Conservation (phyloP, 2,113 vertebrate species). For the Naja naja region DNA sequence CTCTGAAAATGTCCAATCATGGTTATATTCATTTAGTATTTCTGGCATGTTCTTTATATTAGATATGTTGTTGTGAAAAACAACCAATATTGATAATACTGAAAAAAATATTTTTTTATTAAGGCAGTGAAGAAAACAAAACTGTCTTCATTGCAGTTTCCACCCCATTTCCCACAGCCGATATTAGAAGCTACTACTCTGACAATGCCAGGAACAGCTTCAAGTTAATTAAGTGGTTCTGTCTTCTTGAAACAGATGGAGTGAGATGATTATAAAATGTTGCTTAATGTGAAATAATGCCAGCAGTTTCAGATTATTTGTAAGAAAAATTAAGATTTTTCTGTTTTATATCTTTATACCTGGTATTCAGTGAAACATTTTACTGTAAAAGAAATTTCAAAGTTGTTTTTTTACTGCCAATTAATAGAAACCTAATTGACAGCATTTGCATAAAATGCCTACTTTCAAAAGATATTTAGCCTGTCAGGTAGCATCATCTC, state of each 20-base stretch:
- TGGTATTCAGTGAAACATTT: slow-evolving; percentile 38
- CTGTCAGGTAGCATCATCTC: slow-evolving; percentile 51
- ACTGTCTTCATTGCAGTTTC: slow-evolving; percentile 9
- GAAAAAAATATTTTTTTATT: slow-evolving; percentile 37
- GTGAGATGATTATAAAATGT: slow-evolving; percentile 66
- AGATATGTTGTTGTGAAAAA: not conserved
- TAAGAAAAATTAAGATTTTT: slow-evolving; percentile 44
- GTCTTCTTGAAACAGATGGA: slow-evolving; percentile 60
- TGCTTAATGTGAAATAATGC: slow-evolving; percentile 64
- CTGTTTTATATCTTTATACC: slow-evolving; percentile 40
- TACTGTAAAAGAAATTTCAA: slow-evolving; percentile 46
- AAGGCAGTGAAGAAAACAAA: slow-evolving; percentile 30
- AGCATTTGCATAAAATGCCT: slow-evolving; percentile 55
- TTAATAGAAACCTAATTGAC: slow-evolving; percentile 64
- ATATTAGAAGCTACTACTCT: slow-evolving; percentile 44
- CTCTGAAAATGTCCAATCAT: not conserved
- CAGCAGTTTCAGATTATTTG: slow-evolving; percentile 40
- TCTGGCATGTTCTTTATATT: not conserved
- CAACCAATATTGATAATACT: not conserved
- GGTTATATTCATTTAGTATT: not conserved
- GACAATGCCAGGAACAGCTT: slow-evolving; percentile 48
- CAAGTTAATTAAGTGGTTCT: slow-evolving; percentile 39
- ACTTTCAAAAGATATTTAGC: slow-evolving; percentile 63
- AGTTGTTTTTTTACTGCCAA: slow-evolving; percentile 63
- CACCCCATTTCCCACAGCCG: not conserved